Evolutionary conservation across 2,113 vertebrate genomes (phyloP).

Genomic region (Rhinolophus ferrumequinum): DNA sequence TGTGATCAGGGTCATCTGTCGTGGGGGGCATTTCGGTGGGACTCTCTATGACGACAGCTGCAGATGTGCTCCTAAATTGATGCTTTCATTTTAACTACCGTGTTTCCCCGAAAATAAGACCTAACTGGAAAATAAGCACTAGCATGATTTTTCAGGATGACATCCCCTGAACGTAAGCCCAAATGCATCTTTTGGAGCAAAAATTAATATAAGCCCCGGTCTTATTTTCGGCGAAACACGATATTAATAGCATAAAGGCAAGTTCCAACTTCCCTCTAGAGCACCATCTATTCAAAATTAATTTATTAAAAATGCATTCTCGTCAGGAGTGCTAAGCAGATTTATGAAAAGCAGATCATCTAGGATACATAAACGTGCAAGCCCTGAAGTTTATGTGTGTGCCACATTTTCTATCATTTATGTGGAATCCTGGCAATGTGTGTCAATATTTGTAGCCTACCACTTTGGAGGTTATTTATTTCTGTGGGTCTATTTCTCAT

Average conservation of each 20-base stretch:
- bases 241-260: constrained; percentile 43
- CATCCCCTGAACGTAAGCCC: no score
- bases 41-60: not conserved
- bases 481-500: constrained; percentile 41
- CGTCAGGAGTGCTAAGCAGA: constrained; percentile 73
- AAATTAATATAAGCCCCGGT: no score
- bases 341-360: constrained; percentile 69
- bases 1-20: not conserved
- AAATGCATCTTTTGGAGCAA: no score
- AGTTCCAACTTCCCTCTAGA: constrained; percentile 64
- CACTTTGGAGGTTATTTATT: constrained; percentile 48
- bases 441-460: constrained; percentile 44
- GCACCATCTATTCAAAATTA: constrained; percentile 70
- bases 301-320: constrained; percentile 79
- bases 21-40: not conserved
- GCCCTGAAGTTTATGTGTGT: not conserved
- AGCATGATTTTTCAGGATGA: no score
- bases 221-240: no score
- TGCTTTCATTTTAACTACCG: constrained; percentile 53
- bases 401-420: not conserved
- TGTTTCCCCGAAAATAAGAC: no score
- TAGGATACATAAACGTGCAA: not conserved
- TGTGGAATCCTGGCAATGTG: not conserved
- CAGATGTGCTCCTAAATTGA: constrained; percentile 15
- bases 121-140: no score